These are phyloP conservation scores for Acanthoscelides obtectus DNA, from an alignment of 2,888 invertebrate genomes.

Conservation along the genomic window DNA sequence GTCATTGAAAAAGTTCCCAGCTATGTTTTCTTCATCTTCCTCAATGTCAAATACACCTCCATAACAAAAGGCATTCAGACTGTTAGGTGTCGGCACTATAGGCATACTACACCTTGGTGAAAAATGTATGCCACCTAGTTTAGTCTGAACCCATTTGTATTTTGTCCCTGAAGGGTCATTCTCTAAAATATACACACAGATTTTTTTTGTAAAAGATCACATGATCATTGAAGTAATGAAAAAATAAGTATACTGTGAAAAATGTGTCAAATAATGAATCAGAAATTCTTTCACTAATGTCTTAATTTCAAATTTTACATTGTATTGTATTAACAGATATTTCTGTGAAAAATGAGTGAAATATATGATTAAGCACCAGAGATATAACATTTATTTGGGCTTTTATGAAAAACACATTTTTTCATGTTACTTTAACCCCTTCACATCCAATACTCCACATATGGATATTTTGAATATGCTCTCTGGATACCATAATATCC, in stretches of 20 bases:
- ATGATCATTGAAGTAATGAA: too few species aligned
- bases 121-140: slow-evolving; percentile 61
- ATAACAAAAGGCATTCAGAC: slow-evolving; percentile 68
- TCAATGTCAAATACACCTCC: slow-evolving; percentile 85
- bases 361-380: too few species aligned
- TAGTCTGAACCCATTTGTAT: slow-evolving; percentile 69
- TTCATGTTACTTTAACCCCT: too few species aligned
- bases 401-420: too few species aligned
- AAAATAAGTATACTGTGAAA: background rate
- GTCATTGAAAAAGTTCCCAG: slow-evolving; percentile 78
- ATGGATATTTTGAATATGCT: too few species aligned
- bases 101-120: slow-evolving; percentile 68
- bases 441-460: too few species aligned
- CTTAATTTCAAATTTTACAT: too few species aligned
- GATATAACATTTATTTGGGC: too few species aligned
- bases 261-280: slow-evolving; percentile 4
- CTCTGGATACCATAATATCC: too few species aligned
- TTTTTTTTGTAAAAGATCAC: background rate
- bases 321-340: too few species aligned
- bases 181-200: slow-evolving; percentile 47
- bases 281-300: too few species aligned
- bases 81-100: slow-evolving; percentile 57
- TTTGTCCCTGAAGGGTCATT: slow-evolving; percentile 55
- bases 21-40: slow-evolving; percentile 68
- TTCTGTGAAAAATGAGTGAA: too few species aligned